Evolutionary conservation across 2,888 invertebrate genomes (phyloP).

Genomic region (Labia minor): DNA sequence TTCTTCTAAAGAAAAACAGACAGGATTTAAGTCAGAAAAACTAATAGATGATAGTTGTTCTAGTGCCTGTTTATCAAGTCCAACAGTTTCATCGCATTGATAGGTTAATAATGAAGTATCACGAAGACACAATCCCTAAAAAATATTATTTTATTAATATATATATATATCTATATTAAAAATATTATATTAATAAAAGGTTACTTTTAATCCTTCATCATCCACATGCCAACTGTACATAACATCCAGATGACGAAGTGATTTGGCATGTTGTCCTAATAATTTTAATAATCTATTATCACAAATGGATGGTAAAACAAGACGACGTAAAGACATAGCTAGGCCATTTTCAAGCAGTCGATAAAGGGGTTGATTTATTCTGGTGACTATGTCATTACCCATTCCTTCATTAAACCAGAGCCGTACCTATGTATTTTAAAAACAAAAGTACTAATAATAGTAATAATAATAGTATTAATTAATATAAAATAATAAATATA

Average conservation of each 20-base stretch:
- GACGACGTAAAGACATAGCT: slow-evolving; percentile 28
- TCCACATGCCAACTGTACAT: slow-evolving; percentile 32
- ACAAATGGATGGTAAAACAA: slow-evolving; percentile 30
- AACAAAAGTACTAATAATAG: not conserved
- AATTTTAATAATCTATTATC: slow-evolving; percentile 30
- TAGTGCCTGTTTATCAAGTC: not conserved
- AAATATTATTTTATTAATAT: not conserved
- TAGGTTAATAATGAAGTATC: not conserved
- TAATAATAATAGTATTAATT: too few species aligned
- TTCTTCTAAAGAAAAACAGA: slow-evolving; percentile 30
- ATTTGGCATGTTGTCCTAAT: slow-evolving; percentile 29
- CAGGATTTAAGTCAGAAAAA: slow-evolving; percentile 25
- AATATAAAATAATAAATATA: too few species aligned
- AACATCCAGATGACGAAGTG: slow-evolving; percentile 31
- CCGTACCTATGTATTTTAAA: slow-evolving; percentile 16
- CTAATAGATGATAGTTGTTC: slow-evolving; percentile 13
- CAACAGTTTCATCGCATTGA: not conserved
- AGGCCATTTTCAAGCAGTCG: slow-evolving; percentile 28
- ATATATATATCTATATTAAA: too few species aligned
- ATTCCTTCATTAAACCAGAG: slow-evolving; percentile 20
- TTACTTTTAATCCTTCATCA: slow-evolving; percentile 29
- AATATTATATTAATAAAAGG: not conserved
- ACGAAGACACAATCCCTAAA: not conserved
- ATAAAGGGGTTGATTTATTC: slow-evolving; percentile 26
- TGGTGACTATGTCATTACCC: slow-evolving; percentile 23